phyloP scores from a whole-genome alignment of 2,888 invertebrate species.

The Desoria tigrina region DNA sequence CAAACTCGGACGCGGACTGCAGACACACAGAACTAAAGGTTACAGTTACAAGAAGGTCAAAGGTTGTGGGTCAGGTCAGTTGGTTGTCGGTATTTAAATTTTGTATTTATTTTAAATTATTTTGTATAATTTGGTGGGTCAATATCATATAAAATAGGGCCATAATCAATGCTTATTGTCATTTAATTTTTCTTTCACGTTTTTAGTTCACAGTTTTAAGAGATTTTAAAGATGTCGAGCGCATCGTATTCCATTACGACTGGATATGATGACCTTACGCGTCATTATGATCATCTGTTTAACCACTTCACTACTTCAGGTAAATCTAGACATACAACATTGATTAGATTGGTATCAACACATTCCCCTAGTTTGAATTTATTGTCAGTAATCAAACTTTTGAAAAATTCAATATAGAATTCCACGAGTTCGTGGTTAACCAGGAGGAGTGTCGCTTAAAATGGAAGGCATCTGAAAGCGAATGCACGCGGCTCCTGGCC shows the following conservation, averaged over 20 bases:
- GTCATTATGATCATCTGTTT: constrained; percentile 56
- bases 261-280: constrained; percentile 58
- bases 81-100: too few species aligned
- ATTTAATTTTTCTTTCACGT: too few species aligned
- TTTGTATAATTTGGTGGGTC: too few species aligned
- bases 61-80: too few species aligned
- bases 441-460: constrained; percentile 71
- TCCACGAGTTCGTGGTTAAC: constrained; percentile 70
- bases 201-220: too few species aligned
- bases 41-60: too few species aligned
- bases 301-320: constrained; percentile 57
- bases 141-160: too few species aligned
- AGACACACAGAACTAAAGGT: too few species aligned
- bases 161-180: too few species aligned
- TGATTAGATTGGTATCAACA: neutral
- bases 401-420: constrained; percentile 62
- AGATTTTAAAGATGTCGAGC: too few species aligned
- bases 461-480: constrained; percentile 70
- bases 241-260: neutral
- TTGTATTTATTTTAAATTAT: too few species aligned
- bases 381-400: neutral
- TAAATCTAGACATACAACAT: constrained; percentile 41
- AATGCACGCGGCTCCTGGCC: constrained; percentile 71
- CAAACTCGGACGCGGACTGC: too few species aligned
- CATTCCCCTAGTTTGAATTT: neutral